Base-by-base conservation (phyloP, 2,888 invertebrate species). In the Rosalia funebris region DNA sequence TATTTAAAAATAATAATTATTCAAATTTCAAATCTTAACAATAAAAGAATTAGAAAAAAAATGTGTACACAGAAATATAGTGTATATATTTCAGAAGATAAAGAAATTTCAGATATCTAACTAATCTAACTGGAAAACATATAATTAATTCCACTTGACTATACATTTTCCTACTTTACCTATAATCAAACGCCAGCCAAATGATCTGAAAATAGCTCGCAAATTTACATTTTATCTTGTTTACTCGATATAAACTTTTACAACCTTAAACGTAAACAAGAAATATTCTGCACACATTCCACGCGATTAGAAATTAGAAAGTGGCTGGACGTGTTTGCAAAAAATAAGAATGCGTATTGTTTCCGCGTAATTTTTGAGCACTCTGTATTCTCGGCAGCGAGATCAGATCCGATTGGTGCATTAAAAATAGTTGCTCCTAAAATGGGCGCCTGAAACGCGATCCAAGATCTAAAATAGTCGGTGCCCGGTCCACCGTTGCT, bases 401-500 rank as follows among this genome's bases (percentile, higher is more conserved):
- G 54, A 54, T 52, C 54, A 63, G 58, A 55, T 76, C 72, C 70
- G 73, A 79, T 78, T 79, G 77, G 78, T 71, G 70, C 74, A 71
- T 71, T 80, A 81, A 79, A 84, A 84, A 84, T 83, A 83, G 84
- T 82, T 85, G 84, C 83, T 85, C 86, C 86, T 84, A 86, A 87
- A 87, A 87, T 86, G 87, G 87, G 80, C 79, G 83, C 83, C 78
- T 82, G 87, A 84, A 87, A 87, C 81, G 84, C 84, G 87, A 87
- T 87, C 85, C 82, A 82, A 78, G 79, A 75, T 81, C 82, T 79
- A 83, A 86, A 86, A 85, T 85, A 85, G 84, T 79, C 78, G 79
- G 75, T 74, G 77, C 77, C 78, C 76, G 78, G 78, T 77, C 74
- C 73, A 72, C 72, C 66, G 67, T 64, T 70, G 67, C 64, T 70